Conservation (phyloP, 2,113 vertebrate genomes). For the Perognathus longimembris region DNA sequence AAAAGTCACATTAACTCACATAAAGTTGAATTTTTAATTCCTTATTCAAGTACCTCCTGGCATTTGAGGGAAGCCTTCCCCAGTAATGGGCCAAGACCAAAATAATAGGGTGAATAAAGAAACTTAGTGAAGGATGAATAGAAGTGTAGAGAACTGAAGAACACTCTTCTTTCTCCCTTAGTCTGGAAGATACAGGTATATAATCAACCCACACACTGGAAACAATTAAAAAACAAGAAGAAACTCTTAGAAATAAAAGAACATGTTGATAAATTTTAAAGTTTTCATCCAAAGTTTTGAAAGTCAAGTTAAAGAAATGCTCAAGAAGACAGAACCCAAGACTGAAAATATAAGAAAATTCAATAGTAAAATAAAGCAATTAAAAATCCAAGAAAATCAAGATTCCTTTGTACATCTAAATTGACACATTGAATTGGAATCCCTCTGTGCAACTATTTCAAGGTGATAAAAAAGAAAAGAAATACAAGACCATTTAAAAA, state of each 20-base stretch:
- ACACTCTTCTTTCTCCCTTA: neutral
- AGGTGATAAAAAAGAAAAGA: no score
- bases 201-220: neutral
- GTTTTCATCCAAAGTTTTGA: neutral
- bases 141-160: neutral
- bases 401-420: no score
- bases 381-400: neutral
- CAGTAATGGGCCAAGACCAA: neutral
- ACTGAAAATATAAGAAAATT: slow-evolving; percentile 2
- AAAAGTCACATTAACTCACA: neutral
- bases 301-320: slow-evolving; percentile 34
- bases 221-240: neutral
- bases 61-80: neutral
- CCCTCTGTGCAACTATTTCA: neutral
- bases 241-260: neutral
- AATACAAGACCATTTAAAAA: no score
- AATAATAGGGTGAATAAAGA: neutral
- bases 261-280: neutral
- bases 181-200: neutral
- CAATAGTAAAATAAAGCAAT: neutral
- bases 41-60: neutral
- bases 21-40: neutral
- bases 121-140: neutral
- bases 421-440: neutral
- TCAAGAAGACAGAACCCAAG: neutral